Conservation (phyloP, 2,797 vertebrate species). For the Ibycter americanus region DNA sequence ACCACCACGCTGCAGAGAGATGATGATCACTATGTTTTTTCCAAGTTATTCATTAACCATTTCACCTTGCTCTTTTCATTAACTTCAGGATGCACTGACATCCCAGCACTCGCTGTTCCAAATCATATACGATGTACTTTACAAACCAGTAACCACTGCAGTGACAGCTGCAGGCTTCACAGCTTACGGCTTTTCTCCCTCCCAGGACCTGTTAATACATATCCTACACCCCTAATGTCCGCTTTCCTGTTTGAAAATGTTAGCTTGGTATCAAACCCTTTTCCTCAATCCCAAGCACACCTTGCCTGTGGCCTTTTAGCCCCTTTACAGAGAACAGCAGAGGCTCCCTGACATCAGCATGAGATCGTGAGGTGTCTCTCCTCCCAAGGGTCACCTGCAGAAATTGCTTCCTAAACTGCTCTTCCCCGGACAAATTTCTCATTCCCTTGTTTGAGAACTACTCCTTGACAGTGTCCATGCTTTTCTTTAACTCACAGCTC, state of each 20-base stretch:
- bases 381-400: background rate
- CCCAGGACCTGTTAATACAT: background rate
- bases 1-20: background rate
- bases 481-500: background rate
- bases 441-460: background rate
- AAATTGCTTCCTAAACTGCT: background rate
- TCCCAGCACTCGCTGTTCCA: background rate
- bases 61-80: slow-evolving; percentile 30
- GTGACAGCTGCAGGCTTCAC: background rate
- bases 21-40: background rate
- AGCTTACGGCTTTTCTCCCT: background rate
- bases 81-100: background rate
- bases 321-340: background rate
- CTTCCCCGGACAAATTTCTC: background rate
- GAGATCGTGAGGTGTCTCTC: accelerated
- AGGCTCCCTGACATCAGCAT: background rate
- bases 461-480: no score
- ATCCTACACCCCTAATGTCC: background rate
- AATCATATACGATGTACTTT: background rate
- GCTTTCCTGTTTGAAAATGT: background rate
- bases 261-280: background rate
- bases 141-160: background rate
- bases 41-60: slow-evolving; percentile 41
- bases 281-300: background rate
- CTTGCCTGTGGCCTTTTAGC: background rate